These are phyloP conservation scores for Tychaedon coryphoeus DNA, from an alignment of 2,113 vertebrate genomes.

Conservation along the genomic window DNA sequence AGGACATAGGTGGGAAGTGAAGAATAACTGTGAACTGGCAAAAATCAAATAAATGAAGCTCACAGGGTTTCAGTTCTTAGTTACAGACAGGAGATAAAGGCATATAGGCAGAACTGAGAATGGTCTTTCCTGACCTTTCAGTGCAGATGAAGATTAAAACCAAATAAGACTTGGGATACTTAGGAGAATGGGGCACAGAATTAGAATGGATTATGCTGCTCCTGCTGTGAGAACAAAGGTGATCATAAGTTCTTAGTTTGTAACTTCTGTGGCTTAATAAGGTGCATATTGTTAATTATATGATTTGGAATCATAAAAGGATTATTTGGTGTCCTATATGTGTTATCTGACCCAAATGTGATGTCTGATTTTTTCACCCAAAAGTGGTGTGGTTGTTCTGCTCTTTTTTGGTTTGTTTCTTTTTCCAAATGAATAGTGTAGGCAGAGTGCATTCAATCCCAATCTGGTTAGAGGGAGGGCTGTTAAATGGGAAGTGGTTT, in stretches of 20 bases:
- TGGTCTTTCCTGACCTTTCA: not conserved
- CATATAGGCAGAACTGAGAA: not conserved
- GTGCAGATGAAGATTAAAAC: not conserved
- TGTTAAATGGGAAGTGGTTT: slow-evolving; percentile 36
- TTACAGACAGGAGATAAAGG: not conserved
- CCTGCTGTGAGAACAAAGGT: not conserved
- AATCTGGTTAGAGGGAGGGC: not conserved
- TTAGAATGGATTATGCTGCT: not conserved
- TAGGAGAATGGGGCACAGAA: not conserved
- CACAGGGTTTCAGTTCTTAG: not conserved
- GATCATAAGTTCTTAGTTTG: not conserved
- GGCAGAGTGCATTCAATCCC: not conserved
- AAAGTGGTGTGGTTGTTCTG: too few species aligned
- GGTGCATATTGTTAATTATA: not conserved
- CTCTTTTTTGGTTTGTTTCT: too few species aligned
- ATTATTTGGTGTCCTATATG: not conserved
- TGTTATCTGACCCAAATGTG: not conserved
- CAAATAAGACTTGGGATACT: not conserved
- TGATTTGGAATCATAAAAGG: not conserved
- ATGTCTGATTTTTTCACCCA: too few species aligned
- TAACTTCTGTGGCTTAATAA: not conserved
- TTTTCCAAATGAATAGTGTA: not conserved
- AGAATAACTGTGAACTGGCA: not conserved
- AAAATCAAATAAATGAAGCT: not conserved
- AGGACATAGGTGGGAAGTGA: not conserved